A percentile compares a stretch with the other conserved stretches of the same genome.
phyloP scores from a whole-genome alignment of 2,888 invertebrate genomes.

The Xylocampa areola region DNA sequence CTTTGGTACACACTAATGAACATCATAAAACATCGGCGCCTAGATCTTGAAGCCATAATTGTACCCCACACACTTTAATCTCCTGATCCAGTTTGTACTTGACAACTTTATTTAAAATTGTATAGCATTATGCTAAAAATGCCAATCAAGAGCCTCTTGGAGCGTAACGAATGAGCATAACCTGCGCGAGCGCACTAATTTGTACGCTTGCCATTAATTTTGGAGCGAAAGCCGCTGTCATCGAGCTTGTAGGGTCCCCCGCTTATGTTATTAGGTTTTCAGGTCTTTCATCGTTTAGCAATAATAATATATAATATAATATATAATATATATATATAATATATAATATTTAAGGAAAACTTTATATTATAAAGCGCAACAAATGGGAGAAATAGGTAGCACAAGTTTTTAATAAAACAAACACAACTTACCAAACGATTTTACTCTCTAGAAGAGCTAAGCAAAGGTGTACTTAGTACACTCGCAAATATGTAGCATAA shows the following conservation, averaged over 20 bases:
- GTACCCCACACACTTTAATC: slow-evolving; percentile 40
- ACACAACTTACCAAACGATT: too few species aligned
- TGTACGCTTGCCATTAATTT: slow-evolving; percentile 45
- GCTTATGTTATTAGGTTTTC: slow-evolving; percentile 16
- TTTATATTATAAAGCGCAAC: too few species aligned
- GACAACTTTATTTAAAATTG: slow-evolving; percentile 61
- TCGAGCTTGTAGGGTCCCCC: slow-evolving; percentile 13
- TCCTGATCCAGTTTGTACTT: slow-evolving; percentile 48
- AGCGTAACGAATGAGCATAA: slow-evolving; percentile 50
- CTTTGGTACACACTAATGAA: slow-evolving; percentile 24
- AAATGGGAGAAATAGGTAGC: too few species aligned
- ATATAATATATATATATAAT: too few species aligned
- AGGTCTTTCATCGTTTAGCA: slow-evolving; percentile 11
- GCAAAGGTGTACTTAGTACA: too few species aligned
- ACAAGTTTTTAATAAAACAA: too few species aligned
- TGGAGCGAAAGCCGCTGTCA: slow-evolving; percentile 42
- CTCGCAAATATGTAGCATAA: too few species aligned
- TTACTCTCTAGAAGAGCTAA: too few species aligned
- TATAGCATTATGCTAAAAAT: slow-evolving; percentile 64
- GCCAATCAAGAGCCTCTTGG: slow-evolving; percentile 64
- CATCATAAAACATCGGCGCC: slow-evolving; percentile 41
- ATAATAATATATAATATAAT: slow-evolving; percentile 3
- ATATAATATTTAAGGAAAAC: too few species aligned
- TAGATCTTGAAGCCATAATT: slow-evolving; percentile 53
- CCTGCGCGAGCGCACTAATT: slow-evolving; percentile 43